These are phyloP conservation scores for Hippocampus guttulatus DNA, from an alignment of 2,113 vertebrate genomes.

Conservation along the genomic window DNA sequence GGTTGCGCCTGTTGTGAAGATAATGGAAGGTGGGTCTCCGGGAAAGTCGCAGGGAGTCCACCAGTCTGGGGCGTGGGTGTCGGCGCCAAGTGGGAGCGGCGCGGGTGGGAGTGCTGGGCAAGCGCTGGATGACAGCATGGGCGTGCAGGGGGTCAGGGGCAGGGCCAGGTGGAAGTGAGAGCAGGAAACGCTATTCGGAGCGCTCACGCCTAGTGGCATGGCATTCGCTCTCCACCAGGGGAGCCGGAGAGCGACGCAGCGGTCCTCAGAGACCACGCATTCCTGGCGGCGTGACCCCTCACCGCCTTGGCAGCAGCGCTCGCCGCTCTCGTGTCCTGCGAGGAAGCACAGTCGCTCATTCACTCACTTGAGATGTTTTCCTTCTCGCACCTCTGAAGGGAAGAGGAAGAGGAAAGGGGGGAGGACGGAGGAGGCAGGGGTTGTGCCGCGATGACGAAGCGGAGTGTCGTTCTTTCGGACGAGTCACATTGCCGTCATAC, in stretches of 20 bases:
- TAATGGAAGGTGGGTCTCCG: conserved; percentile 76
- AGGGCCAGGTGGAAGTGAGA: conserved; percentile 51
- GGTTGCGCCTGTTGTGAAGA: conserved; percentile 51
- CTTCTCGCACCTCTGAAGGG: conserved; percentile 24
- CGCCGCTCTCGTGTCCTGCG: conserved; percentile 65
- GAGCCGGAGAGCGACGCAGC: conserved; percentile 35
- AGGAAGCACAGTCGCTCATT: conserved; percentile 24
- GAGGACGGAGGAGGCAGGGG: conserved; percentile 25
- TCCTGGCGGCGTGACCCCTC: conserved; percentile 52
- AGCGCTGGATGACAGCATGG: conserved; percentile 19
- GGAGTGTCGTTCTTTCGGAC: conserved; percentile 38
- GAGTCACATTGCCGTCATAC: conserved; percentile 6
- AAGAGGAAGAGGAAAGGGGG: conserved; percentile 56
- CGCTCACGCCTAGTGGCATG: neutral
- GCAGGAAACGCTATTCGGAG: conserved; percentile 73
- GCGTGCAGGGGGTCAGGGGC: conserved; percentile 13
- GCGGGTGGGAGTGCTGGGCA: conserved; percentile 23
- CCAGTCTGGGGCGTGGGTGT: conserved; percentile 65
- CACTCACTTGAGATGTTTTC: conserved; percentile 8
- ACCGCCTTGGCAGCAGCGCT: conserved; percentile 46
- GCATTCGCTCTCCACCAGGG: conserved; percentile 26
- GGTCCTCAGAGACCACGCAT: conserved; percentile 46
- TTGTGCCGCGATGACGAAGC: conserved; percentile 43
- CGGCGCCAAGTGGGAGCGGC: conserved; percentile 43
- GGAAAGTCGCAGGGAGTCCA: conserved; percentile 74